These are phyloP conservation scores for Anagrus nilaparvatae DNA, from an alignment of 1,140 invertebrate genomes.

Conservation along the genomic window DNA sequence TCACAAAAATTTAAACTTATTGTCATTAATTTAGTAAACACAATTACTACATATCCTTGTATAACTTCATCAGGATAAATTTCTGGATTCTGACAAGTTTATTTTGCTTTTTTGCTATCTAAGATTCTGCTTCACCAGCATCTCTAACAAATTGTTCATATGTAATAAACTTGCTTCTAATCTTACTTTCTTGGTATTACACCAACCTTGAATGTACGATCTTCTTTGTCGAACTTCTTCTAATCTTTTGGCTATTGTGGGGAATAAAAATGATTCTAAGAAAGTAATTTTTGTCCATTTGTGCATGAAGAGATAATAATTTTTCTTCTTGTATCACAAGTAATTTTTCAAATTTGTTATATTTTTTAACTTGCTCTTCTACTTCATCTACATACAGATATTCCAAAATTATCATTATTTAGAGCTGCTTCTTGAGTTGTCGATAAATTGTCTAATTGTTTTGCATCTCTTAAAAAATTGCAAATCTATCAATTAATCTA, in stretches of 20 bases:
- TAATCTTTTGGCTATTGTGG: slow-evolving; percentile 65
- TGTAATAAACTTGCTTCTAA: slow-evolving; percentile 74
- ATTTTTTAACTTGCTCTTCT: slow-evolving; percentile 73
- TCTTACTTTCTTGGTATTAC: slow-evolving; percentile 49
- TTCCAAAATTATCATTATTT: slow-evolving; percentile 46
- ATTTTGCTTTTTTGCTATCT: slow-evolving; percentile 90
- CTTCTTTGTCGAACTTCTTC: slow-evolving; percentile 60
- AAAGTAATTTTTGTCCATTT: slow-evolving; percentile 79
- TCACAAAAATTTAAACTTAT: too few species aligned
- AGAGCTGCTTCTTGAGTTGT: slow-evolving; percentile 74
- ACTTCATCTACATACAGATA: slow-evolving; percentile 82
- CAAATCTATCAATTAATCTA: slow-evolving; percentile 89
- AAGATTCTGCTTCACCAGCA: slow-evolving; percentile 74
- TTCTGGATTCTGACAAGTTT: too few species aligned
- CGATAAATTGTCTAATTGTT: slow-evolving; percentile 83
- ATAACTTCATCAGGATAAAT: too few species aligned
- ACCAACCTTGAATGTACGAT: slow-evolving; percentile 58
- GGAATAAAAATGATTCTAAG: slow-evolving; percentile 91
- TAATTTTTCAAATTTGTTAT: slow-evolving; percentile 82
- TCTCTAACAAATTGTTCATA: slow-evolving; percentile 87
- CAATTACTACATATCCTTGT: too few species aligned
- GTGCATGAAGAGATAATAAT: slow-evolving; percentile 68
- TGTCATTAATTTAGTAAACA: too few species aligned
- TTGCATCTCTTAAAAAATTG: slow-evolving; percentile 95
- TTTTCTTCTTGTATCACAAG: slow-evolving; percentile 80